Conservation (phyloP, 1,140 invertebrate genomes). For the Cherax quadricarinatus region DNA sequence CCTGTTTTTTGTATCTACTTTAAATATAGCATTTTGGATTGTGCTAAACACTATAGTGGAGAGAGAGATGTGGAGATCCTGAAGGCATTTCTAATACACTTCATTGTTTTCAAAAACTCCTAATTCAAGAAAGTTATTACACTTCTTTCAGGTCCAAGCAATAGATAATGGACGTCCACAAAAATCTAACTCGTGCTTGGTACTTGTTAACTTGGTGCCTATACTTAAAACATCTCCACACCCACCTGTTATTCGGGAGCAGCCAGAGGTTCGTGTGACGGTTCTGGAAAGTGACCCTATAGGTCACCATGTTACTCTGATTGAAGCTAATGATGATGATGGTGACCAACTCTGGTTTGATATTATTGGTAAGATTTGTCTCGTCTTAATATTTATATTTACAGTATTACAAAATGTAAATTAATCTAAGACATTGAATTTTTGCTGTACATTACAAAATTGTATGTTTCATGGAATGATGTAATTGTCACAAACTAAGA, state of each 20-base stretch:
- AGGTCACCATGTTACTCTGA: conserved; percentile 87
- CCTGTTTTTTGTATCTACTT: too few relatives aligned
- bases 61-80: too few relatives aligned
- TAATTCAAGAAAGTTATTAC: too few relatives aligned
- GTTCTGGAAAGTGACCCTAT: conserved; percentile 89
- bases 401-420: not conserved
- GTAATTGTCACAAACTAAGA: too few relatives aligned
- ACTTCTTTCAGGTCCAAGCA: conserved; percentile 84
- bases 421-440: too few relatives aligned
- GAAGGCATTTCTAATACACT: too few relatives aligned
- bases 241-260: conserved; percentile 57
- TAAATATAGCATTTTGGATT: too few relatives aligned
- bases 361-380: conserved; percentile 82
- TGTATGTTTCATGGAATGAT: too few relatives aligned
- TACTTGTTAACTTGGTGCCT: conserved; percentile 78
- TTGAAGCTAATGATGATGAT: conserved; percentile 90
- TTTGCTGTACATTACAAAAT: too few relatives aligned
- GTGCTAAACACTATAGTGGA: too few relatives aligned
- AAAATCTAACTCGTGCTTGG: conserved; percentile 83
- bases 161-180: conserved; percentile 86
- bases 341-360: conserved; percentile 91
- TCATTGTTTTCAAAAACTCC: too few relatives aligned
- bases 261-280: conserved; percentile 79
- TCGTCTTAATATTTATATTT: not conserved
- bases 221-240: conserved; percentile 59